These are phyloP conservation scores for Ectropis grisescens DNA, from an alignment of 1,140 invertebrate species.

Conservation along the genomic window DNA sequence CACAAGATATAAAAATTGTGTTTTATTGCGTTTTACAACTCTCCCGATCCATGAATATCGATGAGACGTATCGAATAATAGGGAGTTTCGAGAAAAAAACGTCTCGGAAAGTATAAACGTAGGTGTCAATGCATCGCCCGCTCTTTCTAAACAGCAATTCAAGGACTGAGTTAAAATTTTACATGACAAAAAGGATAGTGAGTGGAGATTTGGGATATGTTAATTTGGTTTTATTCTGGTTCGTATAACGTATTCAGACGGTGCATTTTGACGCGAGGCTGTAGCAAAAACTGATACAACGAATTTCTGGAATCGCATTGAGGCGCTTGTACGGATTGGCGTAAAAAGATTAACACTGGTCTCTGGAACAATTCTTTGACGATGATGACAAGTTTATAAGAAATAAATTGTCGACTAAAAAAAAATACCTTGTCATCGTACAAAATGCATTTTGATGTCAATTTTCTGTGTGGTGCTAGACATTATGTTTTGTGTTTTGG, in stretches of 20 bases:
- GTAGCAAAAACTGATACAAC: conserved; percentile 37
- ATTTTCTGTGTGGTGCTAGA: too few species aligned
- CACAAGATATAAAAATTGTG: conserved; percentile 64
- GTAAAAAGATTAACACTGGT: conserved; percentile 40
- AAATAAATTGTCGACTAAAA: too few species aligned
- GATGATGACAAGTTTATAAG: too few species aligned
- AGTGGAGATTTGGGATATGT: conserved; percentile 37
- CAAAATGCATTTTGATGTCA: too few species aligned
- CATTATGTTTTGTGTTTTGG: too few species aligned
- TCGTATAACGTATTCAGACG: conserved; percentile 32
- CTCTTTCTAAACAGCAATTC: conserved; percentile 34
- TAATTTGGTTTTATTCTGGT: conserved; percentile 37
- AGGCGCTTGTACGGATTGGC: conserved; percentile 37
- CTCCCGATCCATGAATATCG: conserved; percentile 45
- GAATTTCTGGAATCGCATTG: conserved; percentile 46
- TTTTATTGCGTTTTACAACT: conserved; percentile 63
- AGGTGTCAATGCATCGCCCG: conserved; percentile 50
- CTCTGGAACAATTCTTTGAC: too few species aligned
- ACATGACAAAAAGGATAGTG: conserved; percentile 36
- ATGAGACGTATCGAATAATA: conserved; percentile 47
- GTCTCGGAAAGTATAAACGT: conserved; percentile 31
- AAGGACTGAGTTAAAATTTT: conserved; percentile 43
- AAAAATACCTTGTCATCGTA: too few species aligned
- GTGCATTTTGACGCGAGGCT: conserved; percentile 20
- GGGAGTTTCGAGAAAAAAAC: conserved; percentile 27